Evolutionary conservation across 2,113 vertebrate species (phyloP).

Genomic region (Morone chrysops): DNA sequence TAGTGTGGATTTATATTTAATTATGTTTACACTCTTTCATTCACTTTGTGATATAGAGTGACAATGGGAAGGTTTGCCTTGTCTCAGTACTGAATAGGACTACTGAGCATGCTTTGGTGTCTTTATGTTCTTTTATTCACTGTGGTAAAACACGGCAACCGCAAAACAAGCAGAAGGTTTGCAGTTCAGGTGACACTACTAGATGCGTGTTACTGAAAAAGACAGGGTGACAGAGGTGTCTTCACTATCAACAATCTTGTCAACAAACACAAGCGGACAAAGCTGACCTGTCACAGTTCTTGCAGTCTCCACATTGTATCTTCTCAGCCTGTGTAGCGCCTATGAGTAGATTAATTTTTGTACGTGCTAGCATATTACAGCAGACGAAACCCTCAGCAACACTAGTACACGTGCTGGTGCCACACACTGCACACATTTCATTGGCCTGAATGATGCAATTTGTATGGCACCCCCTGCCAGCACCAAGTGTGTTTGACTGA

Average conservation of each 20-base stretch:
- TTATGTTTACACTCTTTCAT: neutral
- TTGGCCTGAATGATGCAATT: neutral
- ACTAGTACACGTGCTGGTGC: neutral
- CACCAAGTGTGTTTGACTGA: constrained; percentile 4
- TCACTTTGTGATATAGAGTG: neutral
- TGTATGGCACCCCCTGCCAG: neutral
- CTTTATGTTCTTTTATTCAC: neutral
- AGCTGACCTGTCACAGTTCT: neutral
- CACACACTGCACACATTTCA: neutral
- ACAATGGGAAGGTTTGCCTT: constrained; percentile 15
- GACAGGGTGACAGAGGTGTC: neutral
- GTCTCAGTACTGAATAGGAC: neutral
- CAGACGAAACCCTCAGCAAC: neutral
- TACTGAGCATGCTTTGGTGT: neutral
- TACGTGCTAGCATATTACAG: neutral
- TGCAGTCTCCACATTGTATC: neutral
- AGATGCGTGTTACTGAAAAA: neutral
- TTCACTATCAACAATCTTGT: neutral
- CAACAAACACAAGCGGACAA: neutral
- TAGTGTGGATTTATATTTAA: neutral
- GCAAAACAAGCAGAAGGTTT: neutral
- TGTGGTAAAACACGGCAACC: neutral
- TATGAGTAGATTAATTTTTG: too few species aligned
- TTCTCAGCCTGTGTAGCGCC: neutral
- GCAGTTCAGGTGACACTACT: neutral